These are phyloP conservation scores for Endotricha flammealis DNA, from an alignment of 2,888 invertebrate genomes.

Conservation along the genomic window DNA sequence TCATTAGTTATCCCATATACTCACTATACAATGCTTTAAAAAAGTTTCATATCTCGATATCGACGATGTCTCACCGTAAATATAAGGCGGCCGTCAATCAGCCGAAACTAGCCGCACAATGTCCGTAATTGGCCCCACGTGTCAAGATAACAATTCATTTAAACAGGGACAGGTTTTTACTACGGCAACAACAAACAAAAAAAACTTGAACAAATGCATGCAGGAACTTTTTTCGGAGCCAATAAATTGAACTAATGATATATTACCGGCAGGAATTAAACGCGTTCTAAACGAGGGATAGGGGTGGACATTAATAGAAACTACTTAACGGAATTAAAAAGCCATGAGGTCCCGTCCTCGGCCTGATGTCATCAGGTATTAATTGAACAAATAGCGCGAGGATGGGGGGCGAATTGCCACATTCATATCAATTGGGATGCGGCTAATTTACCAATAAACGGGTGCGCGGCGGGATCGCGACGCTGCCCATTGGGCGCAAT, in stretches of 20 bases:
- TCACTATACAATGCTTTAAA: no score
- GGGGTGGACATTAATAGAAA: slow-evolving; percentile 36
- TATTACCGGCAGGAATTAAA: slow-evolving; percentile 21
- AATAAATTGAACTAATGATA: slow-evolving; percentile 17
- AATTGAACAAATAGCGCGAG: slow-evolving; percentile 9
- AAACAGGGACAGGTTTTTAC: no score
- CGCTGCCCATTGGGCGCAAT: neutral
- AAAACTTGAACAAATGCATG: neutral
- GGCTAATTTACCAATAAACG: slow-evolving; percentile 30
- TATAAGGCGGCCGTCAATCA: no score
- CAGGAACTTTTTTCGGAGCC: slow-evolving; percentile 3
- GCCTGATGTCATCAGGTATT: slow-evolving; percentile 5
- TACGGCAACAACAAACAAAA: no score
- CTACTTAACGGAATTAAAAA: slow-evolving; percentile 47
- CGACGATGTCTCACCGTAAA: no score
- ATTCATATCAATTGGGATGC: slow-evolving; percentile 30
- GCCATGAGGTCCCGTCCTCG: slow-evolving; percentile 30
- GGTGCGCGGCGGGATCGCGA: neutral
- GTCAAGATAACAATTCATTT: no score
- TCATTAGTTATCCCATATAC: no score
- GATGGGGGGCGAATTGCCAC: slow-evolving; percentile 13
- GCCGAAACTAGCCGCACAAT: no score
- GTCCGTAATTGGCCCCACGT: no score
- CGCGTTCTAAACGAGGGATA: slow-evolving; percentile 23
- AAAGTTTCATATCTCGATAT: no score